Conservation (phyloP, 2,888 invertebrate species). For the Perdita meconis region DNA sequence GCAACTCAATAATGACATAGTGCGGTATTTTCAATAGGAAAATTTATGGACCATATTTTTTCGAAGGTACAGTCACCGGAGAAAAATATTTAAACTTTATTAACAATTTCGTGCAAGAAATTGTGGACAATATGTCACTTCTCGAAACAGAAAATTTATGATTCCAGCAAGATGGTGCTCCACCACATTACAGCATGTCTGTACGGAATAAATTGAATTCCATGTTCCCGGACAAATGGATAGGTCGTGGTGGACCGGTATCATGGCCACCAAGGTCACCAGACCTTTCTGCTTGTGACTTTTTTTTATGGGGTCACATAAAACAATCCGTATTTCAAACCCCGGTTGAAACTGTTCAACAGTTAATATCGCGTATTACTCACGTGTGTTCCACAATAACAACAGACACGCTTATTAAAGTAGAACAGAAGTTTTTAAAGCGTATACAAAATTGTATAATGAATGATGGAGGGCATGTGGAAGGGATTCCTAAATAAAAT, state of each 20-base stretch:
- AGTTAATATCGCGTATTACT: no score
- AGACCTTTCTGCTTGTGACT: neutral
- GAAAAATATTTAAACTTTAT: neutral
- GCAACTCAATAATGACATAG: neutral
- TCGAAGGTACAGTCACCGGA: neutral
- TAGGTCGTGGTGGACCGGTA: neutral
- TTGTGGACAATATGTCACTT: neutral
- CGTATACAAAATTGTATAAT: no score
- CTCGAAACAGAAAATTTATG: neutral
- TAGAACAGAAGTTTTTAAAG: no score
- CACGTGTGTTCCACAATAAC: no score
- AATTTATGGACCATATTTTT: no score
- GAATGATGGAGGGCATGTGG: neutral
- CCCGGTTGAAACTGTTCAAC: no score
- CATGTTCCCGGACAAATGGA: no score
- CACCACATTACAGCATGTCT: neutral
- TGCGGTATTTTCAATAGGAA: neutral
- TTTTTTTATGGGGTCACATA: constrained; percentile 10
- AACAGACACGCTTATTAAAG: no score
- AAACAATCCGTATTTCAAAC: neutral
- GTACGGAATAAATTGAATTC: no score
- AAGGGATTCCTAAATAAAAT: no score
- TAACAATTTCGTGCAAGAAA: neutral
- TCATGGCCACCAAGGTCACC: neutral
- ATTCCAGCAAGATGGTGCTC: constrained; percentile 4